Conservation (phyloP, 92 coral and sea anemone species). For the Porites rus region DNA sequence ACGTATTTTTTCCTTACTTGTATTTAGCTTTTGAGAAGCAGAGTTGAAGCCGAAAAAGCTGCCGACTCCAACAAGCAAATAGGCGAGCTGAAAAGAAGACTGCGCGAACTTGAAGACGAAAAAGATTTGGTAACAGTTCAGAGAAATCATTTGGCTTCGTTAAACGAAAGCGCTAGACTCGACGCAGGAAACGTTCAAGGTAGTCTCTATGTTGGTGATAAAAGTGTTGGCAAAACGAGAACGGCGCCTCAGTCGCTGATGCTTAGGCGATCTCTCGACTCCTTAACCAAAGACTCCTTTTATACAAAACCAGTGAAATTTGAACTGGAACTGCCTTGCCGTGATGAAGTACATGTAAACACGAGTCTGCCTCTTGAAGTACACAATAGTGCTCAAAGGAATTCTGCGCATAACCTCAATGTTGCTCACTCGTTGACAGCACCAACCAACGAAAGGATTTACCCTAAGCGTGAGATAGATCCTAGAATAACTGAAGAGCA, state of each 20-base stretch:
- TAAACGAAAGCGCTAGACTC: conserved; percentile 25
- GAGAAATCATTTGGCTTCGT: conserved; percentile 61
- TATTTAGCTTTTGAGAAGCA: conserved; percentile 68
- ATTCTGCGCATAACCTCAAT: background rate
- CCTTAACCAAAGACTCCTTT: background rate
- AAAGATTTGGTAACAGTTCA: conserved; percentile 58
- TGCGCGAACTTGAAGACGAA: conserved; percentile 74
- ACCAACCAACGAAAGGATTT: background rate
- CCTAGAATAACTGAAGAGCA: background rate
- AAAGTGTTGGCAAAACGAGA: background rate
- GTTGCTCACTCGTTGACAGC: background rate
- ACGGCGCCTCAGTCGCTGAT: background rate
- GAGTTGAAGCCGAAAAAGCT: conserved; percentile 62
- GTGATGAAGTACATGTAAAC: background rate
- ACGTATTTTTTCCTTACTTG: background rate
- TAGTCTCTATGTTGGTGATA: background rate
- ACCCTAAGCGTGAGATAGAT: background rate
- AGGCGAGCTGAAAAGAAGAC: conserved; percentile 57
- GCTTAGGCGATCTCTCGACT: conserved; percentile 38
- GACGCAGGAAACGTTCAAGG: background rate
- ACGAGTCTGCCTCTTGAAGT: conserved; percentile 21
- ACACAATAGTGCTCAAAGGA: background rate
- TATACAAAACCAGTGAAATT: conserved; percentile 16
- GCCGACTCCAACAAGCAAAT: conserved; percentile 70
- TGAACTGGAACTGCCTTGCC: conserved; percentile 30